Percentiles rank a stretch among this genome's conserved stretches.
These are phyloP conservation scores for Scelioninae gen. 1 DNA, from an alignment of 2,888 invertebrate genomes.

Conservation along the genomic window DNA sequence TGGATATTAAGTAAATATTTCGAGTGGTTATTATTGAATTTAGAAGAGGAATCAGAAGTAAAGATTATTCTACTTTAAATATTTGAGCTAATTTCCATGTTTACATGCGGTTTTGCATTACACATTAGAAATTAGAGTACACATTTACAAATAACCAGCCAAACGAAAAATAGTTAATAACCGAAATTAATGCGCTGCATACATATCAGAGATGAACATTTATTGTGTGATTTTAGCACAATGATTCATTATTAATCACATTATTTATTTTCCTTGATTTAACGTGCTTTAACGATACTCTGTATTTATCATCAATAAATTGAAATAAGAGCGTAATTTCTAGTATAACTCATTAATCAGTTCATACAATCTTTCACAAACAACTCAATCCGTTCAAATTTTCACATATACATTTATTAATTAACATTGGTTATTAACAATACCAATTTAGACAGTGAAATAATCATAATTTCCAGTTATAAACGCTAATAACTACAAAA, in stretches of 20 bases:
- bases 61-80: too few species aligned
- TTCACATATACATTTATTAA: constrained; percentile 35
- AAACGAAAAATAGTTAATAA: constrained; percentile 29
- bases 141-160: background rate
- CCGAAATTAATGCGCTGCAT: constrained; percentile 8
- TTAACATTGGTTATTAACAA: constrained; percentile 44
- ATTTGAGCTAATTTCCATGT: too few species aligned
- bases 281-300: constrained; percentile 32
- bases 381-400: constrained; percentile 33
- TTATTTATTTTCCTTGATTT: constrained; percentile 46
- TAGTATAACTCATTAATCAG: constrained; percentile 45
- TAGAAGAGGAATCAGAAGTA: too few species aligned
- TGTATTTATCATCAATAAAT: constrained; percentile 48
- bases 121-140: constrained; percentile 13
- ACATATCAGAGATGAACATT: constrained; percentile 5
- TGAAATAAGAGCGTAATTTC: constrained; percentile 38
- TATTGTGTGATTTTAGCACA: constrained; percentile 37
- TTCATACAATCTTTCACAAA: constrained; percentile 28
- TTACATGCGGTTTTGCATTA: too few species aligned
- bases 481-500: background rate
- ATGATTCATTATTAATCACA: constrained; percentile 28
- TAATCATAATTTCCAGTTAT: background rate
- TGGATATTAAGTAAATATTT: too few species aligned
- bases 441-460: constrained; percentile 11
- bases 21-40: too few species aligned